Percentiles rank a stretch among this genome's conserved stretches.
These are phyloP conservation scores for Heteromurus nitidus DNA, from an alignment of 2,888 invertebrate genomes.

Conservation along the genomic window DNA sequence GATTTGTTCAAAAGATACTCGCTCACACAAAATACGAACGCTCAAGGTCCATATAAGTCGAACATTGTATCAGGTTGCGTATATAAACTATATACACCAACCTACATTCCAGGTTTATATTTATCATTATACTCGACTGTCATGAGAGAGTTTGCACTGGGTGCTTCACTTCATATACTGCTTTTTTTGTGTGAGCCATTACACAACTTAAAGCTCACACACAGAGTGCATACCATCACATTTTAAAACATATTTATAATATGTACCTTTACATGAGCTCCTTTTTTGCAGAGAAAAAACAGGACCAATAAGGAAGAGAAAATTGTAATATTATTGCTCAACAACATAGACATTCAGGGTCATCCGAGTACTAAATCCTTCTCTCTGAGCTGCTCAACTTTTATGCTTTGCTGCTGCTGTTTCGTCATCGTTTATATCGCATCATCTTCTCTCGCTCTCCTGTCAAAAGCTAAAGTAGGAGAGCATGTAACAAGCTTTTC, in stretches of 20 bases:
- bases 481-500: too few relatives aligned
- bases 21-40: too few relatives aligned
- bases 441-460: conserved; percentile 1
- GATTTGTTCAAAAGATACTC: too few relatives aligned
- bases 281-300: conserved; percentile 31
- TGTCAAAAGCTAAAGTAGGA: too few relatives aligned
- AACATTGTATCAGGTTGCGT: too few relatives aligned
- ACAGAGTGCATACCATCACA: background rate
- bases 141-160: too few relatives aligned
- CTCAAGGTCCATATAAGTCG: too few relatives aligned
- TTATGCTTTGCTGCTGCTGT: too few relatives aligned
- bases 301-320: conserved; percentile 73
- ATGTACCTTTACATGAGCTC: background rate
- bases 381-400: conserved; percentile 51
- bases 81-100: too few relatives aligned
- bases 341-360: conserved; percentile 72
- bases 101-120: too few relatives aligned
- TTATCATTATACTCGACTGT: too few relatives aligned
- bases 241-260: background rate
- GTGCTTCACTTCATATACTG: background rate
- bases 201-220: background rate
- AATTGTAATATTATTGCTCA: conserved; percentile 58
- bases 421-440: conserved; percentile 36
- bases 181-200: background rate
- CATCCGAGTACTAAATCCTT: conserved; percentile 70